These are phyloP conservation scores for Lamproptera curius DNA, from an alignment of 2,888 invertebrate genomes.

Conservation along the genomic window DNA sequence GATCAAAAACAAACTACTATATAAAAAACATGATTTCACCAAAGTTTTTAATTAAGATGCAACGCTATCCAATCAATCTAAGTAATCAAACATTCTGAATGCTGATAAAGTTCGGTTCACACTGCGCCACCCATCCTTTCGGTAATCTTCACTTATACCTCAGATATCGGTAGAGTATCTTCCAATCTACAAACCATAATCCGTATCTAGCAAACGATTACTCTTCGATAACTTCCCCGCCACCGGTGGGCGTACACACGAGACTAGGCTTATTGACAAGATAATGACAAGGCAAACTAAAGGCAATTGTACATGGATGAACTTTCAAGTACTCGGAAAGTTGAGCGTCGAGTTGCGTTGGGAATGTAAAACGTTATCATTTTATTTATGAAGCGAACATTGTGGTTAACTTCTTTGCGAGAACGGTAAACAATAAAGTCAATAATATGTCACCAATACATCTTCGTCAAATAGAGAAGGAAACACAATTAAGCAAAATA, in stretches of 20 bases:
- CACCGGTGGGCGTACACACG: slow-evolving; percentile 29
- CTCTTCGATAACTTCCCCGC: slow-evolving; percentile 17
- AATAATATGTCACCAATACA: too few relatives aligned
- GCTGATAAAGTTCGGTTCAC: not conserved
- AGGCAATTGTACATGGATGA: slow-evolving; percentile 5
- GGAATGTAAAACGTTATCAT: too few relatives aligned
- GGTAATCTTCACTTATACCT: not conserved
- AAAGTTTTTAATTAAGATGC: not conserved
- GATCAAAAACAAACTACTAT: too few relatives aligned
- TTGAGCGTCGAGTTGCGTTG: too few relatives aligned
- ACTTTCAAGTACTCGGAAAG: not conserved
- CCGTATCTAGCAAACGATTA: slow-evolving; percentile 9
- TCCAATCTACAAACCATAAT: slow-evolving; percentile 7
- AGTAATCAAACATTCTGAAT: not conserved
- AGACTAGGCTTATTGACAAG: slow-evolving; percentile 27
- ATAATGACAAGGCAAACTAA: slow-evolving; percentile 25
- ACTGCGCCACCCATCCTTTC: not conserved
- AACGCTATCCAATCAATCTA: not conserved
- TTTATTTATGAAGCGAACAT: too few relatives aligned
- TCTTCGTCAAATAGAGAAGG: too few relatives aligned
- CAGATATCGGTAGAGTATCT: slow-evolving; percentile 7
- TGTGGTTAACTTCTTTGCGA: too few relatives aligned
- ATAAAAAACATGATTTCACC: too few relatives aligned
- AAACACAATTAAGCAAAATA: too few relatives aligned
- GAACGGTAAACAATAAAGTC: too few relatives aligned